Conservation (phyloP, 2,888 invertebrate genomes). For the Tachina lurida region DNA sequence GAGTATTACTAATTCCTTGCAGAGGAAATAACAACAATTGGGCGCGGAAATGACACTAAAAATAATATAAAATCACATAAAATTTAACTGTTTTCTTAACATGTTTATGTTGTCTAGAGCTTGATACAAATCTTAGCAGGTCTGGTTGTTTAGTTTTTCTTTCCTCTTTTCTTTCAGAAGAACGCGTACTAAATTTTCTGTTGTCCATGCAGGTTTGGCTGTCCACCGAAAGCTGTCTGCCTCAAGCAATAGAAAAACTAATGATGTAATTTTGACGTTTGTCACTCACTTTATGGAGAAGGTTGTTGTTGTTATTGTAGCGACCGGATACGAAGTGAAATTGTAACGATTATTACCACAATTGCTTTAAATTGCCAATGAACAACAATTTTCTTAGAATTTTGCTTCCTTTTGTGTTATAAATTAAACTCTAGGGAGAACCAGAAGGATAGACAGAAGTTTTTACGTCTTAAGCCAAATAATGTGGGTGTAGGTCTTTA, state of each 20-base stretch:
- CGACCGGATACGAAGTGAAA: conserved; percentile 67
- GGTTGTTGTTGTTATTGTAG: conserved; percentile 48
- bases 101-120: conserved; percentile 49
- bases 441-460: background rate
- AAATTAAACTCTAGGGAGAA: conserved; percentile 59
- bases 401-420: conserved; percentile 13
- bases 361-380: conserved; percentile 64
- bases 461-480: conserved; percentile 55
- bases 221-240: background rate
- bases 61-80: conserved; percentile 75
- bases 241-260: conserved; percentile 12
- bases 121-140: conserved; percentile 63
- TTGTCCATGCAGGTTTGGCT: conserved; percentile 42
- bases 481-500: conserved; percentile 53
- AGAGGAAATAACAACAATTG: conserved; percentile 77
- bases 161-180: background rate
- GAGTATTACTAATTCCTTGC: conserved; percentile 26
- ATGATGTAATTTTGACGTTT: conserved; percentile 70
- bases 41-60: conserved; percentile 79
- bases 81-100: conserved; percentile 51
- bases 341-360: conserved; percentile 72
- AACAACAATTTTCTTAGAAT: conserved; percentile 29
- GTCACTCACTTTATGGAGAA: conserved; percentile 52
- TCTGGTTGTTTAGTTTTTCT: conserved; percentile 20
- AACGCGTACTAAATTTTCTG: conserved; percentile 45